A percentile compares a stretch with the other conserved stretches of the same genome.
These are phyloP conservation scores for Trissolcus brochymenae DNA, from an alignment of 2,888 invertebrate species.

Conservation along the genomic window DNA sequence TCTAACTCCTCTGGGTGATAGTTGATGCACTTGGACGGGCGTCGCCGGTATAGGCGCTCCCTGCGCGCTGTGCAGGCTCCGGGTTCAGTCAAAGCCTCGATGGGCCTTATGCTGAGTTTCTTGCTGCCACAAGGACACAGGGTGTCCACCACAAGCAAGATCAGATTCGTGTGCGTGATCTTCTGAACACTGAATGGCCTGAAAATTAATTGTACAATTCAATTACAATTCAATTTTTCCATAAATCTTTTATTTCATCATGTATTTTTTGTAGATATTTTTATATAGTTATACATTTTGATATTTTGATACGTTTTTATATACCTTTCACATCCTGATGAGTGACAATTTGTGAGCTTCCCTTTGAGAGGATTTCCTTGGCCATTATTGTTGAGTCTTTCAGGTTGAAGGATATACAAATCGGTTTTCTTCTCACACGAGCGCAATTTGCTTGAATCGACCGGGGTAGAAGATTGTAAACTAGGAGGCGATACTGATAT, in stretches of 20 bases:
- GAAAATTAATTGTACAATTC: conserved; percentile 56
- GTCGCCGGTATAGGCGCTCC: conserved; percentile 84
- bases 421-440: conserved; percentile 93
- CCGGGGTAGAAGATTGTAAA: conserved; percentile 79
- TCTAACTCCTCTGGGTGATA: conserved; percentile 88
- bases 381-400: conserved; percentile 85
- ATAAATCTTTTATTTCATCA: no score
- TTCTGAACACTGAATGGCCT: conserved; percentile 95
- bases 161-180: conserved; percentile 92
- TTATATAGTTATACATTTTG: no score
- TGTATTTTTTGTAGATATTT: no score
- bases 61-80: conserved; percentile 72
- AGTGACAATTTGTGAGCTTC: conserved; percentile 91
- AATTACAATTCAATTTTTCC: no score
- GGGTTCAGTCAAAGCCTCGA: conserved; percentile 74
- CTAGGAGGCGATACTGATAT: conserved; percentile 68
- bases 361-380: conserved; percentile 91
- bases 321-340: conserved; percentile 90
- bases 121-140: conserved; percentile 92
- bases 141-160: conserved; percentile 91
- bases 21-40: conserved; percentile 89
- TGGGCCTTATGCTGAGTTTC: conserved; percentile 87
- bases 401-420: conserved; percentile 89
- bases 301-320: neutral
- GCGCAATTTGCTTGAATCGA: conserved; percentile 75